phyloP scores from a whole-genome alignment of 2,888 invertebrate genomes.

The Trissolcus japonicus region DNA sequence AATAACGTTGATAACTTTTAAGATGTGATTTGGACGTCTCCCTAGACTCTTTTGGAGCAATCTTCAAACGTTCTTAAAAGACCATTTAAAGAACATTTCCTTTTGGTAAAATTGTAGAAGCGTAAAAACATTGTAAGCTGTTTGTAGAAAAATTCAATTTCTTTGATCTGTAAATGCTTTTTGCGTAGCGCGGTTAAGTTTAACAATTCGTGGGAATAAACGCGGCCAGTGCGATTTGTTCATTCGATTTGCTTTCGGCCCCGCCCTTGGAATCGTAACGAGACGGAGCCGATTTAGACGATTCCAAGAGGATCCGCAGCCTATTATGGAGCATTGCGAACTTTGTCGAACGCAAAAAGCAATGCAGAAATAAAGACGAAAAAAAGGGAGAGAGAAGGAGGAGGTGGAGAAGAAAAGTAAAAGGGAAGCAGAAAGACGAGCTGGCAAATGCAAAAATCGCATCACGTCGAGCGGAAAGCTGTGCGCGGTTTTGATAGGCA shows the following conservation, averaged over 20 bases:
- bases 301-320: conserved; percentile 60
- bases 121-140: conserved; percentile 31
- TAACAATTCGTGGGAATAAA: conserved; percentile 48
- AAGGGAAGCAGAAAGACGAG: conserved; percentile 53
- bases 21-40: too few relatives aligned
- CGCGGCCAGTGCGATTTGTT: conserved; percentile 49
- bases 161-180: conserved; percentile 48
- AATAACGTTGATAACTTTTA: too few relatives aligned
- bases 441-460: conserved; percentile 65
- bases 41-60: too few relatives aligned
- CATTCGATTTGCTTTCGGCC: conserved; percentile 42
- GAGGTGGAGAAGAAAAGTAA: conserved; percentile 28
- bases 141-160: conserved; percentile 41
- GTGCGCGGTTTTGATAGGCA: conserved; percentile 70
- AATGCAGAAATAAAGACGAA: conserved; percentile 59
- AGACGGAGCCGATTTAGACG: conserved; percentile 48
- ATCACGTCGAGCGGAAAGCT: conserved; percentile 58
- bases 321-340: conserved; percentile 68
- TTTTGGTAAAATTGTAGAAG: conserved; percentile 21
- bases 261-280: conserved; percentile 36
- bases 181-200: conserved; percentile 46
- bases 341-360: conserved; percentile 69
- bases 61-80: background rate
- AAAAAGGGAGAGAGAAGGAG: conserved; percentile 16
- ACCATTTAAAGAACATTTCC: background rate